Conservation (phyloP, 2,113 vertebrate genomes). For the Centropus bengalensis region DNA sequence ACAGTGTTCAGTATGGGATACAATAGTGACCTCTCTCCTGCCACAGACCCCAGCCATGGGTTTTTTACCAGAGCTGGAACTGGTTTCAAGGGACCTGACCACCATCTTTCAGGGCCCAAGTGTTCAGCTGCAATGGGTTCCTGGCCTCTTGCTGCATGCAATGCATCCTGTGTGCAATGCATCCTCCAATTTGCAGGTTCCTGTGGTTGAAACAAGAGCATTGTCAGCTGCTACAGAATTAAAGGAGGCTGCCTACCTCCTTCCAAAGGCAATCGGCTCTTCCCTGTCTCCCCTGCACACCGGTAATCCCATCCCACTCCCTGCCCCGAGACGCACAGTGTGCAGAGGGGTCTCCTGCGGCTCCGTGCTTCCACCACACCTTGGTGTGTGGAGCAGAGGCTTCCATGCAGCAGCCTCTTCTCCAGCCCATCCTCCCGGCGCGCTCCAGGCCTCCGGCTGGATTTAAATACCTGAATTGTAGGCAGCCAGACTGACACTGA, state of each 20-base stretch:
- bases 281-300: neutral
- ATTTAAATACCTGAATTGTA: accelerated
- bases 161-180: too few relatives aligned
- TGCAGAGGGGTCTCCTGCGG: neutral
- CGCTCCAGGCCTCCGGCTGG: neutral
- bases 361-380: neutral
- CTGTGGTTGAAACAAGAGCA: accelerated
- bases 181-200: neutral
- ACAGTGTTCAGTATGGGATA: too few relatives aligned
- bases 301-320: neutral
- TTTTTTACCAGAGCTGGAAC: accelerated
- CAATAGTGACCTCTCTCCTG: accelerated
- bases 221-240: neutral
- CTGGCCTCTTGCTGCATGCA: neutral
- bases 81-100: neutral
- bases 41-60: accelerated
- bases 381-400: neutral
- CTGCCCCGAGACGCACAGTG: accelerated
- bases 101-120: neutral
- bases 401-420: neutral
- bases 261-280: neutral
- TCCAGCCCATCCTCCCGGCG: neutral
- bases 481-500: neutral
- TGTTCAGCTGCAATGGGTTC: neutral
- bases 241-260: neutral